Conservation (phyloP, 1,140 invertebrate species). For the Drosophila equinoxialis region DNA sequence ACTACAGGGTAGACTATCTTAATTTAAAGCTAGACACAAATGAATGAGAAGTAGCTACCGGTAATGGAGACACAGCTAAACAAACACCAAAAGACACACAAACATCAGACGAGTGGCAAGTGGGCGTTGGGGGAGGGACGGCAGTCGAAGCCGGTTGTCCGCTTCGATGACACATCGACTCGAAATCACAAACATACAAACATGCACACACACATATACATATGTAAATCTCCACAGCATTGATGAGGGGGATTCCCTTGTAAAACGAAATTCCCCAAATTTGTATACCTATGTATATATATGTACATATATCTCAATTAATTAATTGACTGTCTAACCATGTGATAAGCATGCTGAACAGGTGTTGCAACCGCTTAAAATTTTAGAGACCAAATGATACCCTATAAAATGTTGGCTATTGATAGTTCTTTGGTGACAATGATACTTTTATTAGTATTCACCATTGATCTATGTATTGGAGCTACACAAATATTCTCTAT, state of each 20-base stretch:
- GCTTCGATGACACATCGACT: constrained; percentile 7
- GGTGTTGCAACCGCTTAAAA: background rate
- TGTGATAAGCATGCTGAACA: constrained; percentile 9
- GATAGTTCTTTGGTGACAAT: too few species aligned
- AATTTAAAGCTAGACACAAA: background rate
- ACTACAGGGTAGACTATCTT: background rate
- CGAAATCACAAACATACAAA: background rate
- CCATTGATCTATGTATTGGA: too few species aligned
- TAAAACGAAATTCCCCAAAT: constrained; percentile 7
- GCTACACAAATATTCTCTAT: too few species aligned
- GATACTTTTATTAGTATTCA: too few species aligned
- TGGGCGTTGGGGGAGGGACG: background rate
- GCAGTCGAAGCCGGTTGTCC: background rate
- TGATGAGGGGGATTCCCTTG: constrained; percentile 10
- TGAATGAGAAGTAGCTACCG: background rate
- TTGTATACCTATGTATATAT: too few species aligned
- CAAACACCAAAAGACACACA: constrained; percentile 12
- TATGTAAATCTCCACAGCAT: background rate
- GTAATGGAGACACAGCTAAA: background rate
- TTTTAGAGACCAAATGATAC: background rate
- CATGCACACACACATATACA: too few species aligned
- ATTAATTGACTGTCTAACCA: constrained; percentile 4
- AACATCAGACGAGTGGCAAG: background rate
- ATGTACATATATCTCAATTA: constrained; percentile 23
- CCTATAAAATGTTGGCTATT: background rate